Conservation (phyloP, 2,797 vertebrate species). For the Delichon dasypus region DNA sequence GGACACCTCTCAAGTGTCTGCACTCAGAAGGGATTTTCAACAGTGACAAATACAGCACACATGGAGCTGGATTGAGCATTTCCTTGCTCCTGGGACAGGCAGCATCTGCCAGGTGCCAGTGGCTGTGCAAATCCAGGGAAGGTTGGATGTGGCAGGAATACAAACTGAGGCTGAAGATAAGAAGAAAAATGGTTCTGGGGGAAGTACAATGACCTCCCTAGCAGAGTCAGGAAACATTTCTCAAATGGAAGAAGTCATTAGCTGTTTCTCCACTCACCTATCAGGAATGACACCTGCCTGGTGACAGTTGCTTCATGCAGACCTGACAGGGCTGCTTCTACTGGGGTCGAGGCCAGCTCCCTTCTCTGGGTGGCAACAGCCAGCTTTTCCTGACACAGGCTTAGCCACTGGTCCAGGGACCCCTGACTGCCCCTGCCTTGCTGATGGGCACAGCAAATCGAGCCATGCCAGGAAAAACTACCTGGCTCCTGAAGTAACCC, state of each 20-base stretch:
- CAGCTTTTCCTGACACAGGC: neutral
- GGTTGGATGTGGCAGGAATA: neutral
- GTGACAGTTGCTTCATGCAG: neutral
- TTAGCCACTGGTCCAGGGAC: neutral
- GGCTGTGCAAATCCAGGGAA: neutral
- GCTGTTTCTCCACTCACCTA: neutral
- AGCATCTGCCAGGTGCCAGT: neutral
- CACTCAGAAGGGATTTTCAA: neutral
- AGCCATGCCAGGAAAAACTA: neutral
- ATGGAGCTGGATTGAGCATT: neutral
- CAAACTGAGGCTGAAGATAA: neutral
- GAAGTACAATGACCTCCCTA: neutral
- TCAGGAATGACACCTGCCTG: fast-evolving
- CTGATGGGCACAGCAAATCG: neutral
- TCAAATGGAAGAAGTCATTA: conserved; percentile 24
- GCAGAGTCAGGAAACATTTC: conserved; percentile 25
- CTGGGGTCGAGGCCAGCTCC: neutral
- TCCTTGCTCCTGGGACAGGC: neutral
- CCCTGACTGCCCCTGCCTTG: neutral
- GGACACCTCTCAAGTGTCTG: neutral
- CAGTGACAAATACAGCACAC: fast-evolving
- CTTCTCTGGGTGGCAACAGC: neutral
- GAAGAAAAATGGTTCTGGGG: neutral
- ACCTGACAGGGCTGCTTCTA: neutral
- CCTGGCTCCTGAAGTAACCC: neutral